phyloP scores from a whole-genome alignment of 2,888 invertebrate species.

The Tuta absoluta region DNA sequence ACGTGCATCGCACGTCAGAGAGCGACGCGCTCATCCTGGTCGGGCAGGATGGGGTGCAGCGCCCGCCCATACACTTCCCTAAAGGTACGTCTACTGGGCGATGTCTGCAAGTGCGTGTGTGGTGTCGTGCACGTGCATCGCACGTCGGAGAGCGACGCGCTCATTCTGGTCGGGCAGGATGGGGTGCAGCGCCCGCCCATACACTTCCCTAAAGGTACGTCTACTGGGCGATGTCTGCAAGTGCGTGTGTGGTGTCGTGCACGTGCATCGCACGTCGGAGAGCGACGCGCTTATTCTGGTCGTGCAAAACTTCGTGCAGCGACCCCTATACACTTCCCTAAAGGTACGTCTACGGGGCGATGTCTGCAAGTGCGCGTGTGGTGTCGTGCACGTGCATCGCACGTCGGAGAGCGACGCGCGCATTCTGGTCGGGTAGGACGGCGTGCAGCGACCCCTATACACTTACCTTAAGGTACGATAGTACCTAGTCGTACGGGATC shows the following conservation, averaged over 20 bases:
- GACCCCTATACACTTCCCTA: slow-evolving; percentile 97
- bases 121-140: slow-evolving; percentile 97
- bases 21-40: slow-evolving; percentile 94
- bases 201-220: slow-evolving; percentile 91
- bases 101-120: slow-evolving; percentile 93
- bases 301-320: slow-evolving; percentile 95
- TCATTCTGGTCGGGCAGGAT: slow-evolving; percentile 95
- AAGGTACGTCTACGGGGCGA: slow-evolving; percentile 91
- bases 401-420: slow-evolving; percentile 90
- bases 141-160: slow-evolving; percentile 89
- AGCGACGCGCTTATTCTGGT: slow-evolving; percentile 94
- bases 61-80: slow-evolving; percentile 96
- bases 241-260: slow-evolving; percentile 94
- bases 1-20: slow-evolving; percentile 92
- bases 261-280: slow-evolving; percentile 92
- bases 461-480: slow-evolving; percentile 92
- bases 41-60: slow-evolving; percentile 95
- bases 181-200: slow-evolving; percentile 96
- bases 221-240: slow-evolving; percentile 94
- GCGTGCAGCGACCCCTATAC: slow-evolving; percentile 96
- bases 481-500: no score
- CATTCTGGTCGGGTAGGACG: slow-evolving; percentile 95
- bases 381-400: slow-evolving; percentile 96
- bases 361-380: slow-evolving; percentile 93
- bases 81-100: slow-evolving; percentile 90